These are phyloP conservation scores for Nematopogon swammerdamellus DNA, from an alignment of 2,888 invertebrate genomes.

Conservation along the genomic window DNA sequence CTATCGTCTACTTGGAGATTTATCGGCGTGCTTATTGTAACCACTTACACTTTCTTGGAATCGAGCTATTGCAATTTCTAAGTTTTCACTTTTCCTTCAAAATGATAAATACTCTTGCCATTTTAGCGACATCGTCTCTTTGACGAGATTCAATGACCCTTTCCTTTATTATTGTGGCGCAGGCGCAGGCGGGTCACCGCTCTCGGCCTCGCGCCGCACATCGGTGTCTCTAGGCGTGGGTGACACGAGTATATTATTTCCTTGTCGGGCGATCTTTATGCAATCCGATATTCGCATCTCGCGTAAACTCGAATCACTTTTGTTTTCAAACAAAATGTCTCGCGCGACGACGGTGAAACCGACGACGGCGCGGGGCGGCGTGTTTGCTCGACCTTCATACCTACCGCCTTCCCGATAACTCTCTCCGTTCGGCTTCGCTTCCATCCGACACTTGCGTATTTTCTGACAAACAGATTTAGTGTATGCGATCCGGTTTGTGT, in stretches of 20 bases:
- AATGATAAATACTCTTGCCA: neutral
- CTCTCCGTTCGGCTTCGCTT: neutral
- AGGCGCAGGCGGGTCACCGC: no score
- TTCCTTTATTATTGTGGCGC: no score
- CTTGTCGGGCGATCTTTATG: slow-evolving; percentile 17
- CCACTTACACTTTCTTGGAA: neutral
- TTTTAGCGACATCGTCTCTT: neutral
- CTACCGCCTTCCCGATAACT: neutral
- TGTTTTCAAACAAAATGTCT: slow-evolving; percentile 28
- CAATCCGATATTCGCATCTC: slow-evolving; percentile 21
- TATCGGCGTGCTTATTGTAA: neutral
- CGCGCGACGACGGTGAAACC: neutral
- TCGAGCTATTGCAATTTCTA: neutral
- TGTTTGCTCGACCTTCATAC: neutral
- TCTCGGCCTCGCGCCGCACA: neutral
- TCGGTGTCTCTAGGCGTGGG: slow-evolving; percentile 14
- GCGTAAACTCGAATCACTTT: slow-evolving; percentile 40
- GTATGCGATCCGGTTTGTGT: neutral
- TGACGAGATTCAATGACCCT: neutral
- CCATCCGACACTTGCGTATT: neutral
- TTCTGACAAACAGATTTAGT: neutral
- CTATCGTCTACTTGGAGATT: no score
- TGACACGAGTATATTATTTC: slow-evolving; percentile 9
- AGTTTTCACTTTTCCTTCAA: neutral
- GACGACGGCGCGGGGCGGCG: neutral